A percentile compares a stretch with the other conserved stretches of the same genome.
Evolutionary conservation across 2,113 vertebrate species (phyloP).

Genomic region (Brachyhypopomus gauderio): DNA sequence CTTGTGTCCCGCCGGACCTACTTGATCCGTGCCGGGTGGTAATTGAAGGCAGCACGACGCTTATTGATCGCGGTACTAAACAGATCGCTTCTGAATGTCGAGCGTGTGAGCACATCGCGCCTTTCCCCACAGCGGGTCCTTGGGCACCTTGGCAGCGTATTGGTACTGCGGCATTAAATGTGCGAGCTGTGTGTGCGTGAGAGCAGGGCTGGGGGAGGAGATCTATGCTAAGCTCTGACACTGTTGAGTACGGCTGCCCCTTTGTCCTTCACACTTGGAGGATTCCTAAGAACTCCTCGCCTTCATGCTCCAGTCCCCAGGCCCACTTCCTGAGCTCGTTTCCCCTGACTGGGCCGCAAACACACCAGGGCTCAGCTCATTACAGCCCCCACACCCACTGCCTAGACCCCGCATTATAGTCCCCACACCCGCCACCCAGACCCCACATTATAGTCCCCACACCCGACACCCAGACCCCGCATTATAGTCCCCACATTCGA

Average conservation of each 20-base stretch:
- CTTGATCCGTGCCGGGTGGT: not conserved
- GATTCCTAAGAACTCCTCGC: slow-evolving; percentile 77
- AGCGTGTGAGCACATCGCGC: not conserved
- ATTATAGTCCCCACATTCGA: not conserved
- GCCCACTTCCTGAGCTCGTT: slow-evolving; percentile 60
- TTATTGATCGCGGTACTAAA: not conserved
- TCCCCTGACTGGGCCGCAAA: slow-evolving; percentile 73
- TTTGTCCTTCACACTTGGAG: slow-evolving; percentile 84
- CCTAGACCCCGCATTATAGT: not conserved
- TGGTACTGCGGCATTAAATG: slow-evolving; percentile 22
- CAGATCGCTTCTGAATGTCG: not conserved
- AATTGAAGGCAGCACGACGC: not conserved
- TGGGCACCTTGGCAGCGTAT: not conserved
- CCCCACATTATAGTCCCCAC: not conserved
- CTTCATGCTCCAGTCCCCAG: slow-evolving; percentile 58
- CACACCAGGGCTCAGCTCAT: slow-evolving; percentile 55
- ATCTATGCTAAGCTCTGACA: slow-evolving; percentile 76
- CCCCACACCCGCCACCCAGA: too few species aligned
- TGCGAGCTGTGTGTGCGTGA: slow-evolving; percentile 26
- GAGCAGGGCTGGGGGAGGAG: slow-evolving; percentile 58
- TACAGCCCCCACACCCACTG: slow-evolving; percentile 44
- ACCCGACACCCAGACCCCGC: too few species aligned
- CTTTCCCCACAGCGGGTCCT: not conserved
- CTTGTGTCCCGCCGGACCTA: not conserved
- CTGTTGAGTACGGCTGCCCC: slow-evolving; percentile 77